Evolutionary conservation across 2,888 invertebrate genomes (phyloP).

Genomic region (Papilio gigon): DNA sequence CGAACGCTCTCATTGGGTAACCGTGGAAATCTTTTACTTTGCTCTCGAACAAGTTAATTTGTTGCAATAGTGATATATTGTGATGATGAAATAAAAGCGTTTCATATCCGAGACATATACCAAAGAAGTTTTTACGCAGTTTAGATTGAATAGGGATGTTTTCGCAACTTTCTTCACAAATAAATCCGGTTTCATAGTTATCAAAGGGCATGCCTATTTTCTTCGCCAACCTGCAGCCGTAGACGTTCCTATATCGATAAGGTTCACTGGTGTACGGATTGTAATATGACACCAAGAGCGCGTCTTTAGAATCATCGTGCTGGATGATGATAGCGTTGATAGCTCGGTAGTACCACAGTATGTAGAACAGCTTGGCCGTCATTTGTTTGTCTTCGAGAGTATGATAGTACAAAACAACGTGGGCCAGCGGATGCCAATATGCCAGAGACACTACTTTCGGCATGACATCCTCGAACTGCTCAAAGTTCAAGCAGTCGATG

Average conservation of each 20-base stretch:
- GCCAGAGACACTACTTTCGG: conserved; percentile 53
- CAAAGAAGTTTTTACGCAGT: conserved; percentile 57
- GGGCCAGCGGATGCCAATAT: conserved; percentile 66
- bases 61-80: conserved; percentile 43
- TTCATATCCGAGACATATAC: conserved; percentile 66
- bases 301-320: conserved; percentile 52
- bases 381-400: conserved; percentile 45
- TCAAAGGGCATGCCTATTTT: conserved; percentile 59
- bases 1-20: conserved; percentile 56
- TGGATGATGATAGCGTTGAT: conserved; percentile 61
- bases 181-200: conserved; percentile 55
- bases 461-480: conserved; percentile 60
- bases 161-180: conserved; percentile 60
- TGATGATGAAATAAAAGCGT: conserved; percentile 52
- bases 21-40: conserved; percentile 65
- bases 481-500: conserved; percentile 55
- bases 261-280: conserved; percentile 60
- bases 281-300: conserved; percentile 54
- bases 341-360: conserved; percentile 65
- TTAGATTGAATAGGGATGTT: conserved; percentile 61
- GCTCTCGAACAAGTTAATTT: conserved; percentile 58
- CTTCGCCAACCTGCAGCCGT: conserved; percentile 63
- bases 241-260: conserved; percentile 52
- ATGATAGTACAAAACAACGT: conserved; percentile 63
- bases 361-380: conserved; percentile 62